phyloP scores from a whole-genome alignment of 2,797 vertebrate genomes.

The Remorina albescens region DNA sequence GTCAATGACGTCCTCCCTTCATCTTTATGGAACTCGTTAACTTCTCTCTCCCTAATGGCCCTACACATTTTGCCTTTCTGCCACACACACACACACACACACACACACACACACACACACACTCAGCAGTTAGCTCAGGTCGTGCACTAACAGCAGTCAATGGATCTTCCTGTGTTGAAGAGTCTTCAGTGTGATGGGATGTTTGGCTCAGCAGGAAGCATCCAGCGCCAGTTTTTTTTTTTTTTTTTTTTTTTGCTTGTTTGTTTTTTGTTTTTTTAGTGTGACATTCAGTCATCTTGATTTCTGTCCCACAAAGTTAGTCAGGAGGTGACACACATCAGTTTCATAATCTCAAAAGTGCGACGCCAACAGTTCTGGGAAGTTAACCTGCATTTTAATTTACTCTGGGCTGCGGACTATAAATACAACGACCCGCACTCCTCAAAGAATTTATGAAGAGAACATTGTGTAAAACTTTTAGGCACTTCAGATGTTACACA shows the following conservation, averaged over 20 bases:
- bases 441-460: not conserved
- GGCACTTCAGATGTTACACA: not conserved
- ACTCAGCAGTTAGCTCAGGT: conserved; percentile 52
- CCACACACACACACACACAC: conserved; percentile 11
- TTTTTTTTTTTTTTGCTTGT: not conserved
- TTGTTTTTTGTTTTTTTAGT: conserved; percentile 7
- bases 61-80: conserved; percentile 59
- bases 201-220: conserved; percentile 48
- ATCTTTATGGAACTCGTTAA: conserved; percentile 69
- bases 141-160: conserved; percentile 24
- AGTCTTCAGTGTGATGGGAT: conserved; percentile 52
- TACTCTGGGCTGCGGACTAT: not conserved
- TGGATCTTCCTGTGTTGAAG: conserved; percentile 48
- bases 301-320: conserved; percentile 24
- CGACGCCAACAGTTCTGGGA: not conserved
- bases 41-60: conserved; percentile 63
- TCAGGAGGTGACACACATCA: too few relatives aligned
- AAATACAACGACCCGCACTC: not conserved
- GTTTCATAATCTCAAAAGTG: too few relatives aligned
- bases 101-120: conserved; percentile 12
- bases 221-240: conserved; percentile 30
- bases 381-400: not conserved
- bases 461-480: not conserved
- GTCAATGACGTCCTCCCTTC: conserved; percentile 63
- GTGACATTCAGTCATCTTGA: conserved; percentile 36